phyloP scores from a whole-genome alignment of 1,140 invertebrate species.

The Drosophila paulistorum region DNA sequence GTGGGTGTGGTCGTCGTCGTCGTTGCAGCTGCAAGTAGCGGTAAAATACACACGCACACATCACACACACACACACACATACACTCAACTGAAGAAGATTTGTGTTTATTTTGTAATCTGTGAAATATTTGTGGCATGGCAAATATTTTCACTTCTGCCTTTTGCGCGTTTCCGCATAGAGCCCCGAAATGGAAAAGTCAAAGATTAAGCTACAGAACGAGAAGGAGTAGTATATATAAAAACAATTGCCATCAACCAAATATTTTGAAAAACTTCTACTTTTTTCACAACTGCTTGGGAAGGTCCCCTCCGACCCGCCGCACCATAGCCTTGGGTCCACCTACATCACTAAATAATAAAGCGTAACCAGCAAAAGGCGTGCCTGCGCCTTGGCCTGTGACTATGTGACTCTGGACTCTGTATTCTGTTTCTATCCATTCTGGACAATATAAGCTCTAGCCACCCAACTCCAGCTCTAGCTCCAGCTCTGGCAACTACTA shows the following conservation, averaged over 20 bases:
- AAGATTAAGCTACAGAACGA: not conserved
- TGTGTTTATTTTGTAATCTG: slow-evolving; percentile 80
- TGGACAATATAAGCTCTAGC: not conserved
- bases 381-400: slow-evolving; percentile 48
- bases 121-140: slow-evolving; percentile 80
- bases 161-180: slow-evolving; percentile 59
- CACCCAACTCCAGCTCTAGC: no score
- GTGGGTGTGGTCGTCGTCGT: slow-evolving; percentile 46
- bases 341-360: slow-evolving; percentile 79
- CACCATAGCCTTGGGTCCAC: slow-evolving; percentile 56
- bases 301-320: not conserved
- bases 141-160: slow-evolving; percentile 67
- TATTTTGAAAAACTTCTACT: slow-evolving; percentile 76
- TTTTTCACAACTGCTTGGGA: slow-evolving; percentile 28
- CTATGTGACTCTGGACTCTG: slow-evolving; percentile 6
- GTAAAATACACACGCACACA: slow-evolving; percentile 51
- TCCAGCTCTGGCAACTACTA: no score
- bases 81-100: slow-evolving; percentile 56
- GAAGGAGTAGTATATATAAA: slow-evolving; percentile 11
- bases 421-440: slow-evolving; percentile 6
- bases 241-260: slow-evolving; percentile 56
- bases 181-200: slow-evolving; percentile 4
- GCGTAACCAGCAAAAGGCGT: slow-evolving; percentile 80
- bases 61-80: slow-evolving; percentile 27
- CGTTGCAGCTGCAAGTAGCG: slow-evolving; percentile 61